Evolutionary conservation across 2,888 invertebrate genomes (phyloP).

Genomic region (Hipparchia sbordonii): DNA sequence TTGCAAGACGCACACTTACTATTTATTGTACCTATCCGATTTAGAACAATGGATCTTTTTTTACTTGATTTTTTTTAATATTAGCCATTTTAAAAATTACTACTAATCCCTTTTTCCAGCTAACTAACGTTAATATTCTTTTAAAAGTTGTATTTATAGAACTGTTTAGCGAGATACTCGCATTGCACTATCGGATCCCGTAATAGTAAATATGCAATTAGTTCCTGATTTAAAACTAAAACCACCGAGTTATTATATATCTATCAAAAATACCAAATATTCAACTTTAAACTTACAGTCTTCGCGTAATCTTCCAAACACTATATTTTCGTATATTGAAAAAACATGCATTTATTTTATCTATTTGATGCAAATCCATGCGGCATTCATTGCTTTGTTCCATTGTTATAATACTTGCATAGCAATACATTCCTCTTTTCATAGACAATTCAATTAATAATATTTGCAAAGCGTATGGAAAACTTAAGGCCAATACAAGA

Average conservation of each 20-base stretch:
- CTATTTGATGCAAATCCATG: constrained; percentile 27
- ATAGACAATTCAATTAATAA: constrained; percentile 27
- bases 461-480: constrained; percentile 36
- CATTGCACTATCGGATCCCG: background rate
- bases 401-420: constrained; percentile 8
- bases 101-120: too few relatives aligned
- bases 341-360: constrained; percentile 32
- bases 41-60: background rate
- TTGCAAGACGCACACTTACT: background rate
- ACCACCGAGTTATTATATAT: background rate
- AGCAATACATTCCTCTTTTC: constrained; percentile 22
- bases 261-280: background rate
- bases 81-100: too few relatives aligned
- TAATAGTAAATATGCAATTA: constrained; percentile 11
- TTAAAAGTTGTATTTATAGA: too few relatives aligned
- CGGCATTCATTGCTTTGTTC: constrained; percentile 24
- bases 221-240: background rate
- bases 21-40: background rate
- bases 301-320: constrained; percentile 15
- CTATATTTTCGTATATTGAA: constrained; percentile 10
- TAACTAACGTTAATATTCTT: too few relatives aligned
- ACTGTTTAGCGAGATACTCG: too few relatives aligned
- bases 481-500: constrained; percentile 52
- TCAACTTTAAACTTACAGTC: constrained; percentile 24
- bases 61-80: too few relatives aligned